Conservation (phyloP, 2,113 vertebrate species). For the Lycaon pictus region DNA sequence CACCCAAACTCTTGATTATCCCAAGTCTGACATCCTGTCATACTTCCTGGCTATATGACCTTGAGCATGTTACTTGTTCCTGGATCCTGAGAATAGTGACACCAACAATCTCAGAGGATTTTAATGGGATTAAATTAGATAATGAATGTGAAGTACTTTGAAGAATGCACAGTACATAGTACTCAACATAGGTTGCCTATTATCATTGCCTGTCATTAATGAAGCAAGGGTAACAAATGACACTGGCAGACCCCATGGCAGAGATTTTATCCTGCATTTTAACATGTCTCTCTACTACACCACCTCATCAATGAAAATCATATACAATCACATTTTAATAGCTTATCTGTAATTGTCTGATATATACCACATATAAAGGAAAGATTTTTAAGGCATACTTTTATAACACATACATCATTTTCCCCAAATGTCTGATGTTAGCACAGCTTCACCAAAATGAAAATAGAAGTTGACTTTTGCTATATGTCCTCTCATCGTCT, state of each 20-base stretch:
- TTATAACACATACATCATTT: not conserved
- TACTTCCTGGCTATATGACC: not conserved
- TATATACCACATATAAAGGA: not conserved
- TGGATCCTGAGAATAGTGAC: not conserved
- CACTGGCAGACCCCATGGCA: not conserved
- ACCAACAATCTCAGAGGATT: not conserved
- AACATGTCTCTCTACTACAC: not conserved
- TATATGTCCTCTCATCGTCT: not conserved
- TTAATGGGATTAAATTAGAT: constrained; percentile 8
- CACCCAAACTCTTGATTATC: not conserved
- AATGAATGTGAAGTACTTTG: constrained; percentile 9
- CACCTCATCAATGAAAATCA: not conserved
- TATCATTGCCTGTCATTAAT: not conserved
- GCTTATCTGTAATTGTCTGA: not conserved
- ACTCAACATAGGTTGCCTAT: not conserved
- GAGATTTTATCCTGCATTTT: not conserved
- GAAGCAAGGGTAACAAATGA: constrained; percentile 5
- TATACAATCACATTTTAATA: constrained; percentile 12
- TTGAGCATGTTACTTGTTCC: not conserved
- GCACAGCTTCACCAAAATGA: not conserved
- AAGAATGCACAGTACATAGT: not conserved
- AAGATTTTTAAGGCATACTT: constrained; percentile 8
- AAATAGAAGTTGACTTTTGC: constrained; percentile 33
- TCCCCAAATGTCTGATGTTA: not conserved
- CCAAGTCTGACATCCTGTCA: not conserved